Evolutionary conservation across 2,797 vertebrate species (phyloP).

Genomic region (Hemibagrus guttatus): DNA sequence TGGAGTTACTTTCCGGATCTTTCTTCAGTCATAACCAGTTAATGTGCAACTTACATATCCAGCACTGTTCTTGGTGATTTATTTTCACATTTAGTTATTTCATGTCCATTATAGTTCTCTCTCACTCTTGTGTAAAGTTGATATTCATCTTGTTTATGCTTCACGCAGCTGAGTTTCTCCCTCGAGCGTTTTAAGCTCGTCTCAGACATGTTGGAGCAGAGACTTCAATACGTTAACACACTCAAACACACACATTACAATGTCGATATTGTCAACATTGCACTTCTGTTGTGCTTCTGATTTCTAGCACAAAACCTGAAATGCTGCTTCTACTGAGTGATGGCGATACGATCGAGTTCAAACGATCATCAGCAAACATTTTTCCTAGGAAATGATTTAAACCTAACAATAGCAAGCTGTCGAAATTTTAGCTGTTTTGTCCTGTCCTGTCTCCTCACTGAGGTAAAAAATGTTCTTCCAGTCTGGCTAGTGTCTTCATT

Average conservation of each 20-base stretch:
- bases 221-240: neutral
- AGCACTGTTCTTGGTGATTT: neutral
- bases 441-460: neutral
- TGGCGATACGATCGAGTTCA: neutral
- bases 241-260: neutral
- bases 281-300: neutral
- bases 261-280: neutral
- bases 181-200: neutral
- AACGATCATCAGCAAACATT: neutral
- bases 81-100: neutral
- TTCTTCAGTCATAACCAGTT: neutral
- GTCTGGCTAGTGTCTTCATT: neutral
- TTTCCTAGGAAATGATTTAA: neutral
- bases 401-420: neutral
- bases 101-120: no score
- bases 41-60: no score
- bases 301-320: neutral
- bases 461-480: constrained; percentile 10
- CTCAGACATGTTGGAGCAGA: constrained; percentile 18
- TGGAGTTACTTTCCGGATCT: neutral
- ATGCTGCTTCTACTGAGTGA: neutral
- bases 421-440: neutral
- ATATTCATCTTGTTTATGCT: neutral
- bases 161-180: neutral
- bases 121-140: neutral